Percentiles rank a stretch among this genome's conserved stretches.
Conservation (phyloP, 1,140 invertebrate genomes). For the Proctacanthus coquilletti region DNA sequence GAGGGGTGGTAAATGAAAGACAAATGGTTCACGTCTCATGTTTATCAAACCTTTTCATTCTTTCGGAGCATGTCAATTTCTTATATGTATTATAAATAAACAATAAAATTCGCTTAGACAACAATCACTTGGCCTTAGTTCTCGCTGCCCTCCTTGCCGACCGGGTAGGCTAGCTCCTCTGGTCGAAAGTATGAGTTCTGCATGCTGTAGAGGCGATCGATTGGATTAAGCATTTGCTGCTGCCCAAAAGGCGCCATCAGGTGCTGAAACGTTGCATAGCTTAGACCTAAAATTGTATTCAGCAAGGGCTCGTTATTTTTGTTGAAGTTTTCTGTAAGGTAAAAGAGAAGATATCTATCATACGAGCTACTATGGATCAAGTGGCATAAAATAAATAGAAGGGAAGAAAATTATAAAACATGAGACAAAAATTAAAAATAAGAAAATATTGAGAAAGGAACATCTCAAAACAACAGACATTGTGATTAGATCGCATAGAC, state of each 20-base stretch:
- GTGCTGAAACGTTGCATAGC: constrained; percentile 30
- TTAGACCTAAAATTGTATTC: constrained; percentile 28
- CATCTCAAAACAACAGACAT: too few relatives aligned
- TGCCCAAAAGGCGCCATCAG: constrained; percentile 26
- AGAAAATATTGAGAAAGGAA: neutral
- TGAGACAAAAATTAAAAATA: too few relatives aligned
- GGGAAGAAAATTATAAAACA: constrained; percentile 1
- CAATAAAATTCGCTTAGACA: too few relatives aligned
- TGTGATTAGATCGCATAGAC: too few relatives aligned
- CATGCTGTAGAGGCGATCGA: constrained; percentile 47
- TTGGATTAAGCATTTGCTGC: constrained; percentile 36
- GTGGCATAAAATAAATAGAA: too few relatives aligned
- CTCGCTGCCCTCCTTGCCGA: constrained; percentile 12
- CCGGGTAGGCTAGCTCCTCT: constrained; percentile 31
- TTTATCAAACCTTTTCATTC: too few relatives aligned
- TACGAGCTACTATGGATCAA: too few relatives aligned
- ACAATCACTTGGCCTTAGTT: constrained; percentile 3
- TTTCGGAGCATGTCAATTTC: too few relatives aligned
- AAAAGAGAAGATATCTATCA: neutral
- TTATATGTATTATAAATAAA: too few relatives aligned
- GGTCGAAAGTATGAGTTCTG: constrained; percentile 46
- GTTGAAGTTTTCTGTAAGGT: constrained; percentile 22
- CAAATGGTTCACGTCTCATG: too few relatives aligned
- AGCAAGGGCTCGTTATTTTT: constrained; percentile 26
- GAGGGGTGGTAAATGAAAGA: too few relatives aligned